Percentiles rank a stretch among this genome's conserved stretches.
Evolutionary conservation across 2,888 invertebrate species (phyloP).

Genomic region (Polymixis lichenea): DNA sequence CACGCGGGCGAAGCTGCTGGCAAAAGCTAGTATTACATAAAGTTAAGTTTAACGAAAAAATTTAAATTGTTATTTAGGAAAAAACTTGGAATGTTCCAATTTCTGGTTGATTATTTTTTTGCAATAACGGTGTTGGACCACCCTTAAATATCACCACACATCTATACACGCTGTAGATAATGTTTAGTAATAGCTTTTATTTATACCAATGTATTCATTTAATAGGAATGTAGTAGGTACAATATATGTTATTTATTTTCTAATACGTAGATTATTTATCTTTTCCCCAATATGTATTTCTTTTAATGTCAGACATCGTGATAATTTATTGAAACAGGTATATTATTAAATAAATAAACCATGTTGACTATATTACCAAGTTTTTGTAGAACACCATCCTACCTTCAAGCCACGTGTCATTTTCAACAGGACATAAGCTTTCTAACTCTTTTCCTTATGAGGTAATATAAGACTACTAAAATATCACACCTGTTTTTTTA

Average conservation of each 20-base stretch:
- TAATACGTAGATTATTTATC: background rate
- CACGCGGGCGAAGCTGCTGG: too few relatives aligned
- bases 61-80: too few relatives aligned
- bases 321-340: slow-evolving; percentile 26
- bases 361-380: too few relatives aligned
- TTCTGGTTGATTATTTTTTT: background rate
- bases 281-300: background rate
- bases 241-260: background rate
- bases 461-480: too few relatives aligned
- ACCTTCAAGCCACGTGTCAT: background rate
- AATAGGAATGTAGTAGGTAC: slow-evolving; percentile 11
- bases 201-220: background rate
- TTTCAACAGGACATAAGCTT: background rate
- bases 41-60: too few relatives aligned
- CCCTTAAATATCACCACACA: background rate
- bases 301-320: slow-evolving; percentile 23
- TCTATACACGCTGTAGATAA: background rate
- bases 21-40: too few relatives aligned
- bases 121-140: background rate
- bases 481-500: too few relatives aligned
- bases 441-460: background rate
- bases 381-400: background rate
- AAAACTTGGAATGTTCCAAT: too few relatives aligned
- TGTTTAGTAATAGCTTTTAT: background rate
- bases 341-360: slow-evolving; percentile 1